Evolutionary conservation across 2,113 vertebrate species (phyloP), one percentile per base, ranked within the genome.

Genomic region (Mobula birostris): DNA sequence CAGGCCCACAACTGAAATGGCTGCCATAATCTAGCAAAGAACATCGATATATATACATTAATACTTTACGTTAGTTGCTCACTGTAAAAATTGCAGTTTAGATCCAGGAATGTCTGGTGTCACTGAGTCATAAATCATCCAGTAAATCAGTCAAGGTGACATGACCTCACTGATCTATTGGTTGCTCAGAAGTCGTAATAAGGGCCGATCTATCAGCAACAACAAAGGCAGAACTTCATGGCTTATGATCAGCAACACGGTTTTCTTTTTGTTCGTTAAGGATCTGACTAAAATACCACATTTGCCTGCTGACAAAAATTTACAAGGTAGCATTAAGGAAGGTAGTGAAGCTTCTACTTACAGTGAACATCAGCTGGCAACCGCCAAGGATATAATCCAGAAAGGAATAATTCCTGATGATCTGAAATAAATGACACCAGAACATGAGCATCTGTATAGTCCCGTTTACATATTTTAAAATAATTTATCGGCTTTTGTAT

Each of bases 321-420:
- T 27, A 11, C n/a, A 56, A 72, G 94, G n/a, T 15, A 27, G 87
- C 29, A 80, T 19, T 11, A 94, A 85, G 85, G 66, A 82, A 87
- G 56, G 94, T 0, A 24, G 11, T 21, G 76, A 68, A 66, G 21
- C n/a, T 36, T 58, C 40, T 95, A 96, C 98, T 99, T 96, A 99
- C 99, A 0, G 99, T 99, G 95, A 99, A 99, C 98, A 99, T 98
- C 95, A 99, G 97, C 94, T 99, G 99, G 96, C 99, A 99, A 95
- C 99, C 99, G 93, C 99, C 99, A 94, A 99, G 96, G 95, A 99
- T 99, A 95, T 99, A 99, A 97, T 99, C 99, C 96, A 99, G 96
- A 95, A 99, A 99, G 11, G 99, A 98, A 95, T 98, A 99, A 96
- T 99, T 97, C 94, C 98, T 97, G 94, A 97, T 97, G 95, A 99